Evolutionary conservation across 2,888 invertebrate species (phyloP).

Genomic region (Drosophila merina): DNA sequence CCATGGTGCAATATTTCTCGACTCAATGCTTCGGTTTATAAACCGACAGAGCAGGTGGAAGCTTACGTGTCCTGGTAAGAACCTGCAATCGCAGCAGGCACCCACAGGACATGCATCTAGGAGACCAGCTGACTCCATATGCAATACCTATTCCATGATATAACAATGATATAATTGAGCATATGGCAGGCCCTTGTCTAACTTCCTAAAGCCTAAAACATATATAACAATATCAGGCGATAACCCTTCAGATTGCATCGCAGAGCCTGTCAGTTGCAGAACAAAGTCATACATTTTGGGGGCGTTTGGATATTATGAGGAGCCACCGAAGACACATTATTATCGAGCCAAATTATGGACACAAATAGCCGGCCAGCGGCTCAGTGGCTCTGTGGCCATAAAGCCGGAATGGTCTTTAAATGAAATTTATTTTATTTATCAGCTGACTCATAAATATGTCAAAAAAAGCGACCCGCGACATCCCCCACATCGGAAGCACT

Average conservation of each 20-base stretch:
- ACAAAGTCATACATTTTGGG: neutral
- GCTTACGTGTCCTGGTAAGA: constrained; percentile 9
- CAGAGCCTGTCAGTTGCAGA: constrained; percentile 9
- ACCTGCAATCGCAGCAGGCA: neutral
- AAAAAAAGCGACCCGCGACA: constrained; percentile 56
- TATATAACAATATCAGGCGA: neutral
- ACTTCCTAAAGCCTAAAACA: neutral
- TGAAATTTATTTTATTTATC: constrained; percentile 78
- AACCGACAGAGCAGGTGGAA: constrained; percentile 4
- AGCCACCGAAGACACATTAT: constrained; percentile 7
- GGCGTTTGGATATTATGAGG: constrained; percentile 2
- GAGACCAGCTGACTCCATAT: constrained; percentile 11
- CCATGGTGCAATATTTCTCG: constrained; percentile 8
- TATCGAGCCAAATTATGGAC: constrained; percentile 46
- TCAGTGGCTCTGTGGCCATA: constrained; percentile 18
- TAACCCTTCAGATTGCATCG: constrained; percentile 20
- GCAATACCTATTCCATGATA: constrained; percentile 3
- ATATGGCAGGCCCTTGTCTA: neutral
- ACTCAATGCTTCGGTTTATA: constrained; percentile 22
- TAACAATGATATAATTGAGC: neutral
- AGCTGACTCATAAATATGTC: constrained; percentile 70
- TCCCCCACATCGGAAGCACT: constrained; percentile 13
- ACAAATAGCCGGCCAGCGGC: constrained; percentile 55
- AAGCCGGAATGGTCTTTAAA: constrained; percentile 61
- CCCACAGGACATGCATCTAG: neutral